Percentiles rank a stretch among this genome's conserved stretches.
These are phyloP conservation scores for Rhagophthalmus giganteus DNA, from an alignment of 2,888 invertebrate species.

Conservation along the genomic window DNA sequence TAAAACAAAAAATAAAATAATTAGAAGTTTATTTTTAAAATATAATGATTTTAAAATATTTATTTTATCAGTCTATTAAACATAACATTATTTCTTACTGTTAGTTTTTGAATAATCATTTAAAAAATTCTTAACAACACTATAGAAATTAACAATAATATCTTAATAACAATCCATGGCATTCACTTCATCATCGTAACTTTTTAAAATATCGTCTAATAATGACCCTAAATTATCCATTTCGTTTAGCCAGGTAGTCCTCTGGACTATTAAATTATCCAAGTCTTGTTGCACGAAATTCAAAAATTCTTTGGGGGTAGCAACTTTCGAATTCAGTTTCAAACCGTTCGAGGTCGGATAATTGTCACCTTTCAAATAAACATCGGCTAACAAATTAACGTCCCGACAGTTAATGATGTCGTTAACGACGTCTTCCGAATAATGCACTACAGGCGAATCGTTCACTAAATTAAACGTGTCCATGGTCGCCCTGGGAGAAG, in stretches of 20 bases:
- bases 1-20: not conserved
- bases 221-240: slow-evolving; percentile 70
- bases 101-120: no score
- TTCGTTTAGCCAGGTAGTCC: slow-evolving; percentile 68
- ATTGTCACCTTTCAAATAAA: slow-evolving; percentile 57
- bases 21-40: not conserved
- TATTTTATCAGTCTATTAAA: no score
- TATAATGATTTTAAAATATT: no score
- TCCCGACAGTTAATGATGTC: slow-evolving; percentile 67
- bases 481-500: slow-evolving; percentile 14
- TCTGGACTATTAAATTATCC: slow-evolving; percentile 62
- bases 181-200: slow-evolving; percentile 62
- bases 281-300: slow-evolving; percentile 63
- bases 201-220: slow-evolving; percentile 72
- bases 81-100: no score
- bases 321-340: slow-evolving; percentile 48
- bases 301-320: slow-evolving; percentile 65
- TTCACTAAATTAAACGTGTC: slow-evolving; percentile 8
- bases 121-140: not conserved
- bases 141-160: not conserved
- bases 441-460: slow-evolving; percentile 23
- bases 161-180: slow-evolving; percentile 72
- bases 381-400: slow-evolving; percentile 62
- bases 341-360: slow-evolving; percentile 41
- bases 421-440: slow-evolving; percentile 64